Percentiles rank a stretch among this genome's conserved stretches.
phyloP scores from a whole-genome alignment of 2,113 vertebrate genomes.

The Laterallus jamaicensis region DNA sequence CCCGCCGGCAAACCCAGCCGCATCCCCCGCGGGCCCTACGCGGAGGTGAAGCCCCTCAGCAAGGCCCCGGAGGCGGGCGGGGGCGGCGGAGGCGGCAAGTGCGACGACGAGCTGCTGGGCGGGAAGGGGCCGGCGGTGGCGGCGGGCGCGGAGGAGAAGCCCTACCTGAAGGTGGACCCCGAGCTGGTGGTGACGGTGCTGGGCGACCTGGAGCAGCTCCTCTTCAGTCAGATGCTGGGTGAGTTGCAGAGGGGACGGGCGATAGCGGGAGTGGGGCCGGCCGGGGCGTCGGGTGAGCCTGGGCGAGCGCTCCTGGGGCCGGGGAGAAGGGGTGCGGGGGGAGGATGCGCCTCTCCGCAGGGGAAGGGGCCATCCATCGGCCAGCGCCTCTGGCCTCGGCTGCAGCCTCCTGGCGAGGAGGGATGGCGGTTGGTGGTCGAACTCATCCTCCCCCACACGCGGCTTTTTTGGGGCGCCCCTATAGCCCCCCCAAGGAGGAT shows the following conservation, averaged over 20 bases:
- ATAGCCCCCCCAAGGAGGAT: fast-evolving
- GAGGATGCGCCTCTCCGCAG: too few relatives aligned
- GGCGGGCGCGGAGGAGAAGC: conserved; percentile 81
- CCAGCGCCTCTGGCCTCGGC: background rate
- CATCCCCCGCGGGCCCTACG: conserved; percentile 91
- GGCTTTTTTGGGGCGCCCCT: background rate
- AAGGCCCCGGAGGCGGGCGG: conserved; percentile 81
- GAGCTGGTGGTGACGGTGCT: conserved; percentile 96
- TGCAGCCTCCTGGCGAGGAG: background rate
- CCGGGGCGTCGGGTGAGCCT: background rate
- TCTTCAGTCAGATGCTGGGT: conserved; percentile 98
- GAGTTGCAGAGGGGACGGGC: conserved; percentile 64
- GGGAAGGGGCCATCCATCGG: background rate
- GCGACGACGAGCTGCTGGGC: conserved; percentile 81
- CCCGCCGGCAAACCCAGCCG: conserved; percentile 85
- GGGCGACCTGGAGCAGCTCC: conserved; percentile 95
- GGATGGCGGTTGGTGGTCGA: background rate
- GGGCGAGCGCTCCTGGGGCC: fast-evolving
- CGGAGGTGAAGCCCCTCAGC: conserved; percentile 94
- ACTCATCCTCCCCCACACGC: background rate
- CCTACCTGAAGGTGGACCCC: conserved; percentile 95
- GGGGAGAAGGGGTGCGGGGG: background rate
- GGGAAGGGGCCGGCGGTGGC: conserved; percentile 77
- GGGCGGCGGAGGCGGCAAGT: conserved; percentile 74
- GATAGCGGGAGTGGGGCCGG: background rate